Evolutionary conservation across 2,888 invertebrate species (phyloP), one percentile per base, ranked within the genome.

Genomic region (Cheiracanthium punctorium): DNA sequence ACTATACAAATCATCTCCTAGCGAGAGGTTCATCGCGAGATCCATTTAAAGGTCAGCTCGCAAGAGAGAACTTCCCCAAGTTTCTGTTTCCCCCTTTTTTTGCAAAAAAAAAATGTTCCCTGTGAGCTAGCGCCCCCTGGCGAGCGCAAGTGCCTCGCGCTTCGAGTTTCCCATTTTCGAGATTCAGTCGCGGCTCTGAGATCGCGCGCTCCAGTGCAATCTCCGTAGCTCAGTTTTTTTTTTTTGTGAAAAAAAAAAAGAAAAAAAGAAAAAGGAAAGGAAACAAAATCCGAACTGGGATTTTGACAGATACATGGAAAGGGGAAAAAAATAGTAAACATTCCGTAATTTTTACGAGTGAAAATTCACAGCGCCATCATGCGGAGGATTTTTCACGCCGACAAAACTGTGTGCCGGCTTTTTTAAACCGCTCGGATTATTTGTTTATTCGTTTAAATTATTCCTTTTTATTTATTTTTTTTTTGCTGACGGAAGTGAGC

Each of bases 171-270:
- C 48, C 32, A 20, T 48, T 67, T 67, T 64, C 41, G 43, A 70
- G 41, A 73, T 80, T 58, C 84, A 85, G 79, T 85, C 52, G 74
- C 24, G 52, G 58, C 48, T 30, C 37, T 28, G 84, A 58, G 58
- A 77, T 71, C 65, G 77, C 71, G 52, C 76, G 24, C 5, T 5
- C 24, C 2, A 58, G 24, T 58, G 58, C 58, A 7, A 24, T 17
- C 58, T 58, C 24, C 17, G n/a, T 24, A 17, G 24, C 58, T 24
- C 58, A 24, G 58, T 58, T n/a, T 58, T 20, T n/a, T n/a, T n/a
- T n/a, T n/a, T n/a, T n/a, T n/a, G n/a, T n/a, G 14, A 58, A n/a
- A 5, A n/a, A 24, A 58, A 20, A 24, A 58, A 58, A 24, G 4
- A 17, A 24, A 58, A 58, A 10, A 20, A 33, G n/a, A n/a, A n/a